Conservation (phyloP, 2,888 invertebrate genomes). For the Aphidoletes aphidimyza region DNA sequence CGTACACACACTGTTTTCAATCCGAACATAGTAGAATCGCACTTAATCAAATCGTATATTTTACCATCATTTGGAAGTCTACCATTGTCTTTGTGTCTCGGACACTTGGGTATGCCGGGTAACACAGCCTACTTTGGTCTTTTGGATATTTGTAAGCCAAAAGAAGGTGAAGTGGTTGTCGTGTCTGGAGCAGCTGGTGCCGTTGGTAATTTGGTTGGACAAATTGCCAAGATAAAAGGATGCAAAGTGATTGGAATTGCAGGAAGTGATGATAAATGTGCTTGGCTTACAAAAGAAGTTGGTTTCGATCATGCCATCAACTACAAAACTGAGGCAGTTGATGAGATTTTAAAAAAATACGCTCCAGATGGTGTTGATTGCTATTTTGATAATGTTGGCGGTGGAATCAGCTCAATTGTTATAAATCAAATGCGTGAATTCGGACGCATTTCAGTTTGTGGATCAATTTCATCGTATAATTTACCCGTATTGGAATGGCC, state of each 20-base stretch:
- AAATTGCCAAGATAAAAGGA: conserved; percentile 79
- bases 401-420: conserved; percentile 71
- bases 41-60: conserved; percentile 62
- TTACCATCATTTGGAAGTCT: conserved; percentile 72
- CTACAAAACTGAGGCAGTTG: conserved; percentile 74
- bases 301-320: conserved; percentile 78
- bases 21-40: conserved; percentile 60
- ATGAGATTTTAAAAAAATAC: conserved; percentile 69
- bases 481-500: conserved; percentile 66
- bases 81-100: conserved; percentile 73
- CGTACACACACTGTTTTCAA: conserved; percentile 68
- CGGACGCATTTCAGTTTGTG: conserved; percentile 74
- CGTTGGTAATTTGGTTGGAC: conserved; percentile 81
- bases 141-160: conserved; percentile 76
- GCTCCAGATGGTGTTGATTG: conserved; percentile 80
- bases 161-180: conserved; percentile 74
- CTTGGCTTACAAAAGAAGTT: conserved; percentile 73
- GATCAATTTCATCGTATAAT: conserved; percentile 74
- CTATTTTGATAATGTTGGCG: conserved; percentile 83
- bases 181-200: conserved; percentile 86
- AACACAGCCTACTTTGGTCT: conserved; percentile 81
- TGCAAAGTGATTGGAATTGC: conserved; percentile 78
- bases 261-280: conserved; percentile 76
- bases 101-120: conserved; percentile 79
- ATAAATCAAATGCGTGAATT: conserved; percentile 72